Base-by-base conservation (phyloP, 1,140 invertebrate species). In the Manduca sexta region DNA sequence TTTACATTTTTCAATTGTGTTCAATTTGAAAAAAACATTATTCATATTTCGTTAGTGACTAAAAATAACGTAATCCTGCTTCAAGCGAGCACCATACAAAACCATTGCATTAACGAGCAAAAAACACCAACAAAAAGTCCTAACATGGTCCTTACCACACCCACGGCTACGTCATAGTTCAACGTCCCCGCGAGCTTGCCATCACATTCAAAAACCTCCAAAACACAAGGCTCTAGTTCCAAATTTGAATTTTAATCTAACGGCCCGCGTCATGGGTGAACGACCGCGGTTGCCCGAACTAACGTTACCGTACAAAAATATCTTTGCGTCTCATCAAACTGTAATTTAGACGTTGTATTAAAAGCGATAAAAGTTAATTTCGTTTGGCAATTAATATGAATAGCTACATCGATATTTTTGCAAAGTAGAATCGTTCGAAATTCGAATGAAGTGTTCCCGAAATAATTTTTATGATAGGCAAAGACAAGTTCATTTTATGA, bases 241-340 rank as follows among this genome's bases (percentile, higher is more conserved):
- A 69, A 81, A 76, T 81, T 80, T 74, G 73, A 78, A 77, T 77
- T 80, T 74, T 76, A 74, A 78, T 78, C 69, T 81, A 78, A 73
- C 71, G 67, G 76, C 64, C 55, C 59, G 67, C 66, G 73, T 64
- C 66, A 67, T 49, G 67, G 74, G 64, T 80, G 65, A 81, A 74
- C 52, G 71, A 52, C 73, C 77, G 64, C 58, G 33, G 52, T 63
- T 76, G 71, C 70, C 73, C 73, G 74, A 74, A 77, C 66, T 62
- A 62, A 60, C 55, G 56, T 58, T 52, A 46, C 43, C 21, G 21
- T 26, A 26, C 21, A 26, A 26, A 26, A 26, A 26, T 26, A 26
- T 26, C 21, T 26, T 26, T 26, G 21, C 21, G 21, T 26, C 8
- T 26, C 21, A 26, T 26, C 21, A 26, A 26, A 26, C 21, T 26